These are phyloP conservation scores for Heliconius cydno DNA, from an alignment of 2,888 invertebrate species.

Conservation along the genomic window DNA sequence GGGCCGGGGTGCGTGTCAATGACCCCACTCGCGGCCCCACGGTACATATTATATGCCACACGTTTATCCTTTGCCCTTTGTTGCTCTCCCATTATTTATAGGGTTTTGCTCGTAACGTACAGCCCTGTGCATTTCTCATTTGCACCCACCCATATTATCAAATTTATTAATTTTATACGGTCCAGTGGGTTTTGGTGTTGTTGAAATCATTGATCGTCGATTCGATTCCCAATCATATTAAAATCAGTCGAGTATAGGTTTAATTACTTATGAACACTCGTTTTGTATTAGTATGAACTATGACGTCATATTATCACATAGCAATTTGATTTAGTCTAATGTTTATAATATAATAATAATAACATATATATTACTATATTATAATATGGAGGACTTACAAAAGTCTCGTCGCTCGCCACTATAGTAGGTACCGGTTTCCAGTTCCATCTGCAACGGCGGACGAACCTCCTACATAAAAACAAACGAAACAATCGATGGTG, in stretches of 20 bases:
- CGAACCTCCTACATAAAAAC: conserved; percentile 77
- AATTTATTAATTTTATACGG: conserved; percentile 37
- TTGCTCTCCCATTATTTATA: conserved; percentile 65
- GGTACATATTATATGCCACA: conserved; percentile 66
- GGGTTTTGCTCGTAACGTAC: conserved; percentile 64
- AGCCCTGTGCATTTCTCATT: conserved; percentile 63
- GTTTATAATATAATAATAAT: conserved; percentile 25
- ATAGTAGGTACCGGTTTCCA: conserved; percentile 78
- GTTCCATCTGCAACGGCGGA: conserved; percentile 73
- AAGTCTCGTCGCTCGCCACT: conserved; percentile 57
- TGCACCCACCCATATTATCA: conserved; percentile 58
- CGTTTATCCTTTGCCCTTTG: conserved; percentile 78
- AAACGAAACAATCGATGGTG: conserved; percentile 69
- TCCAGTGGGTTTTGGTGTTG: conserved; percentile 7
- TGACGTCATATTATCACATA: no score
- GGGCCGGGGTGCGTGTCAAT: conserved; percentile 80
- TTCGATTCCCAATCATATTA: background rate
- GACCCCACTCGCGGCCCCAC: conserved; percentile 80
- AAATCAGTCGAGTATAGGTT: background rate
- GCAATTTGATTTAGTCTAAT: conserved; percentile 2
- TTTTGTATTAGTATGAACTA: no score
- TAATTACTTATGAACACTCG: no score
- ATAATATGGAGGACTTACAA: conserved; percentile 67
- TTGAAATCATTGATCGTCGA: background rate
- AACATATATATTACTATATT: conserved; percentile 42